Evolutionary conservation across 2,113 vertebrate genomes (phyloP).

Genomic region (Maccullochella peelii): DNA sequence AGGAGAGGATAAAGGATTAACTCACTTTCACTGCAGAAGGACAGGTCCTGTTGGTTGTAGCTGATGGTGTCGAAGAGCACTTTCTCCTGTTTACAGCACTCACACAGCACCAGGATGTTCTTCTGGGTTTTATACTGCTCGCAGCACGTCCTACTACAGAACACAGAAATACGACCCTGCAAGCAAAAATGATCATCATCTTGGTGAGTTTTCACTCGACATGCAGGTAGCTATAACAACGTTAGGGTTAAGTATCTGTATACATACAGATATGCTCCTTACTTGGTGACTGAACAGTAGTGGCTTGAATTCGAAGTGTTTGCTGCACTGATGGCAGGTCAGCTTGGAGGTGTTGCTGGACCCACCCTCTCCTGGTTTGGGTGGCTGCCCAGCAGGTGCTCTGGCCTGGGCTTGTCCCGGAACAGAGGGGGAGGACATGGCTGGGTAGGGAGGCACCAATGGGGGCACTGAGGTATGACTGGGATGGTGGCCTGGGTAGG

Average conservation of each 20-base stretch:
- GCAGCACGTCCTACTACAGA: conserved; percentile 92
- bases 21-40: conserved; percentile 96
- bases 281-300: conserved; percentile 94
- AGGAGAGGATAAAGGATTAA: not conserved
- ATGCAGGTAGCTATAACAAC: too few species aligned
- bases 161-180: conserved; percentile 93
- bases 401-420: conserved; percentile 58
- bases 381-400: conserved; percentile 34
- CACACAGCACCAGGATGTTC: conserved; percentile 88
- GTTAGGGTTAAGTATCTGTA: not conserved
- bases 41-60: conserved; percentile 88
- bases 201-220: not conserved
- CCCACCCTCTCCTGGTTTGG: conserved; percentile 37
- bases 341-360: conserved; percentile 78
- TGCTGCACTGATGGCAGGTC: conserved; percentile 92
- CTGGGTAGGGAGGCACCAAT: conserved; percentile 57
- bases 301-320: conserved; percentile 90
- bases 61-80: conserved; percentile 90
- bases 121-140: conserved; percentile 93
- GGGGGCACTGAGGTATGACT: conserved; percentile 73
- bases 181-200: not conserved
- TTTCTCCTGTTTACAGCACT: conserved; percentile 93
- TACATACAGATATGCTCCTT: conserved; percentile 16
- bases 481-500: conserved; percentile 60
- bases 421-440: conserved; percentile 51